Evolutionary conservation across 2,797 vertebrate genomes (phyloP).

Genomic region (Heteromormyrus szaboi): DNA sequence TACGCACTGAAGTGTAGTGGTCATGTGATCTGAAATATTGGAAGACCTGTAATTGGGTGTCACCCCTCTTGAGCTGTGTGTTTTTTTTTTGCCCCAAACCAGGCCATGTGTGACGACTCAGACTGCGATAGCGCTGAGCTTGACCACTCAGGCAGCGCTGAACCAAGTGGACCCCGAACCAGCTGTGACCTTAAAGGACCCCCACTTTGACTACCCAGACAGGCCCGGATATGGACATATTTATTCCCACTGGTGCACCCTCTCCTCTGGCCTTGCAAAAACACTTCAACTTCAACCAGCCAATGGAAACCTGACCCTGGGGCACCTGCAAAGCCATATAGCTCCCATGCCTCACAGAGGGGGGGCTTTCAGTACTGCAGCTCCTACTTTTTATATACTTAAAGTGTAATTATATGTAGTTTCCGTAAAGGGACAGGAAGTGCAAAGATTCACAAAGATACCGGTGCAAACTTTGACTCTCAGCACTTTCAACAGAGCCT

Average conservation of each 20-base stretch:
- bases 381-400: conserved; percentile 4
- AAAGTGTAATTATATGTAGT: conserved; percentile 10
- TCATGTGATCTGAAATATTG: background rate
- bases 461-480: background rate
- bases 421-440: background rate
- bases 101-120: conserved; percentile 72
- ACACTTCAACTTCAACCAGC: conserved; percentile 24
- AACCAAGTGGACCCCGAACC: conserved; percentile 66
- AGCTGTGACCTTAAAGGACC: conserved; percentile 69
- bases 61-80: background rate
- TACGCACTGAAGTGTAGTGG: background rate
- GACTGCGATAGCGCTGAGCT: conserved; percentile 83
- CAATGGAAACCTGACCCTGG: background rate
- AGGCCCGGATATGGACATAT: background rate
- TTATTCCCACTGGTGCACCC: background rate
- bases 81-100: conserved; percentile 24
- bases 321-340: conserved; percentile 12
- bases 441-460: background rate
- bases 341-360: background rate
- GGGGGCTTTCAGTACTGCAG: background rate
- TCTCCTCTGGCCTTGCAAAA: conserved; percentile 38
- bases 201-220: background rate
- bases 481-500: background rate
- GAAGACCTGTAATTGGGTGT: background rate
- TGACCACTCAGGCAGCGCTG: conserved; percentile 74